Evolutionary conservation across 1,140 invertebrate species (phyloP), one percentile per base, ranked within the genome.

Genomic region (Pararge aegeria): DNA sequence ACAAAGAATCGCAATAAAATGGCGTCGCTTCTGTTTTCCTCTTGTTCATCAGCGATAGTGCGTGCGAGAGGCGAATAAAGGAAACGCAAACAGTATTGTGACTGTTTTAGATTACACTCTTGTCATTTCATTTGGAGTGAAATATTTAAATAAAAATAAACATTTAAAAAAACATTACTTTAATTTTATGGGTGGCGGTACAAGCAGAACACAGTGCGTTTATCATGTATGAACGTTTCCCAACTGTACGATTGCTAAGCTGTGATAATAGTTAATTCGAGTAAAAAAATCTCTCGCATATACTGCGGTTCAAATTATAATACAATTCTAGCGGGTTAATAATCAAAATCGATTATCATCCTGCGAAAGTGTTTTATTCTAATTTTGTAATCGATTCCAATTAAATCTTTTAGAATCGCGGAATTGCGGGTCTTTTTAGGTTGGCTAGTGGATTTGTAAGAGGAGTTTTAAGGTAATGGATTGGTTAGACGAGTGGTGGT

Each of bases 401-500:
- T 34, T 34, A 34, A 27, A 27, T 27, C 3, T 34, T 12, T 2
- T 37, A 37, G 15, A 42, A 5, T 16, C 38, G 15, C 12, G n/a
- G 30, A 10, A 34, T 12, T 7, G 1, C 10, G 10, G 30, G 30
- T 12, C 9, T 1, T 12, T 34, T n/a, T 24, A 2, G 24, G 4
- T 7, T 34, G 30, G 30, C 30, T 34, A 34, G 12, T 34, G 7
- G 30, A 34, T 7, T 34, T 7, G 30, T 12, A 34, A 12, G 12
- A 34, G 30, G 30, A 12, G 12, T 34, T 34, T 12, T 10, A 27
- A 12, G 30, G 24, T 24, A 4, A 24, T 24, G 24, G 24, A 34
- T 16, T 42, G 7, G 44, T 49, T 29, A 56, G 51, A 37, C 46
- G 61, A 62, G 53, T 50, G 64, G 59, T 64, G 69, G 77, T 59